phyloP scores from a whole-genome alignment of 1,140 invertebrate genomes.

The Anagrus nilaparvatae region DNA sequence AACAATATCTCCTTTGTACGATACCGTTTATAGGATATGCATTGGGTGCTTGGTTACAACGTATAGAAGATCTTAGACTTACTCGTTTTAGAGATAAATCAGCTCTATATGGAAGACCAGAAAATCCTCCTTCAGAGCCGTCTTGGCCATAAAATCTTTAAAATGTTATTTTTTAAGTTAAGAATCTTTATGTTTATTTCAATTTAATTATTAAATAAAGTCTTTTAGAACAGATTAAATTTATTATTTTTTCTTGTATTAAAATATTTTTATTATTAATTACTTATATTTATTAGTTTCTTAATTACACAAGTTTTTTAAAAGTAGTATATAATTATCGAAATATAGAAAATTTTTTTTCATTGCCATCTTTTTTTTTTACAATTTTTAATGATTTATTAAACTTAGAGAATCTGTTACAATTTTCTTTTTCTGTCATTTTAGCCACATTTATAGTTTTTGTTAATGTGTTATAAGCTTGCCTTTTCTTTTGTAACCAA shows the following conservation, averaged over 20 bases:
- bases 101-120: slow-evolving; percentile 54
- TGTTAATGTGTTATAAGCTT: slow-evolving; percentile 29
- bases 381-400: slow-evolving; percentile 15
- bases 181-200: background rate
- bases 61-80: slow-evolving; percentile 57
- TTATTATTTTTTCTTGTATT: background rate
- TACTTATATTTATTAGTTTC: background rate
- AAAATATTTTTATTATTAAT: background rate
- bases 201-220: slow-evolving; percentile 9
- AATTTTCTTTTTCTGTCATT: slow-evolving; percentile 28
- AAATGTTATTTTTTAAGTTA: too few relatives aligned
- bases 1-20: slow-evolving; percentile 24
- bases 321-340: slow-evolving; percentile 18
- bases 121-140: slow-evolving; percentile 54
- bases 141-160: slow-evolving; percentile 49
- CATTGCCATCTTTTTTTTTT: slow-evolving; percentile 24
- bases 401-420: slow-evolving; percentile 10
- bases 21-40: slow-evolving; percentile 46
- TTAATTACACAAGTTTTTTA: slow-evolving; percentile 3
- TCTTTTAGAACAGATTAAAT: slow-evolving; percentile 6
- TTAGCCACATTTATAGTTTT: slow-evolving; percentile 18
- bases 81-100: slow-evolving; percentile 65
- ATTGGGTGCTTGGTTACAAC: slow-evolving; percentile 55
- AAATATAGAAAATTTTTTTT: slow-evolving; percentile 33
- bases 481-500: slow-evolving; percentile 33